Base-by-base conservation (phyloP, 2,888 invertebrate species). In the Leptothorax acervorum region DNA sequence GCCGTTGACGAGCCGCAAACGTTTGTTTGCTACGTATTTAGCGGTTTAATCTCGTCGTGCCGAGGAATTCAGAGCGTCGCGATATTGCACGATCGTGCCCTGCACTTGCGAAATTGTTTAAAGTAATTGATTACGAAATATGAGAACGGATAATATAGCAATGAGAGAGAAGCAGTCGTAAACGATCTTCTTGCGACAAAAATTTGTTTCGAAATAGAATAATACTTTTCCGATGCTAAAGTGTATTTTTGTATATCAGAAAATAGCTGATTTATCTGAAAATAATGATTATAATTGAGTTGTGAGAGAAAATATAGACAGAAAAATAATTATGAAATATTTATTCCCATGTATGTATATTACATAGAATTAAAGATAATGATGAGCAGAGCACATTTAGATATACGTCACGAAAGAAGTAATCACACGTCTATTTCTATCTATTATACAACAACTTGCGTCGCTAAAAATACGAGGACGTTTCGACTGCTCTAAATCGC, bases 1-100 rank as follows among this genome's bases (percentile, higher is more conserved):
- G 9, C 28, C 48, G 60, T 48, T 35, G 48, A 23, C 71, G 23
- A 62, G 60, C 73, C 79, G 60, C 79, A 62, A 81, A 81, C 39
- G 53, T 62, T 79, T 81, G 73, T 81, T 81, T 73, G 60, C 60
- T 81, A 60, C 60, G 60, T 81, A 73, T 73, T 71, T 73, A 81
- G 73, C 71, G 79, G 79, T 81, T 81, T 73, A 81, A 81, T 81
- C 73, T 81, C 15, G 48, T 57, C 57, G 48, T 60, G 23, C 48
- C 48, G 35, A 18, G 12, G 71, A 79, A 60, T 39, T 39, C 73
- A 48, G 73, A 35, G 35, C 71, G 23, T 48, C 60, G 6, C 71
- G 71, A 28, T 62, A 73, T 73, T 60, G 39, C 39, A 60, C 23
- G 39, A 71, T 35, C 48, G 35, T 45, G 39, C 18, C 3, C 18